These are phyloP conservation scores for Siniperca chuatsi DNA, from an alignment of 2,113 vertebrate genomes.

Conservation along the genomic window DNA sequence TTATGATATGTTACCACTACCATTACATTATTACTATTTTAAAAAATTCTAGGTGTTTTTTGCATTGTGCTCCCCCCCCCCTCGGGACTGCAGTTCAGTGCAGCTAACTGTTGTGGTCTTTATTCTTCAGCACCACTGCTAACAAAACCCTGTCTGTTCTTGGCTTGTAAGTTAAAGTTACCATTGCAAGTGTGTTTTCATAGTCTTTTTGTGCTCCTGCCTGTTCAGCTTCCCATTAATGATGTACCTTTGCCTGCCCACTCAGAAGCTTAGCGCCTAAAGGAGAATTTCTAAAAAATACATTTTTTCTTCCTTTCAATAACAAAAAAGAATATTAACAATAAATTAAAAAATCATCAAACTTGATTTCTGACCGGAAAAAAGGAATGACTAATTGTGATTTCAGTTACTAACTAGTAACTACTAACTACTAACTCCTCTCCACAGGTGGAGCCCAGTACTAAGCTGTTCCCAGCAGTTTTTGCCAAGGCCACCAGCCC, in stretches of 20 bases:
- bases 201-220: background rate
- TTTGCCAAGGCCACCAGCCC: slow-evolving; percentile 97
- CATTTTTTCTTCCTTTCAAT: background rate
- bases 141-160: background rate
- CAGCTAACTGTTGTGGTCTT: background rate
- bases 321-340: background rate
- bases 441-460: slow-evolving; percentile 94
- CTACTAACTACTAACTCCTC: background rate
- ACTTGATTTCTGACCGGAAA: background rate
- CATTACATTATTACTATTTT: too few species aligned
- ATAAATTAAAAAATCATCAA: background rate
- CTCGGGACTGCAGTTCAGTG: background rate
- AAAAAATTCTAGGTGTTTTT: too few species aligned
- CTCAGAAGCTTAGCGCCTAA: background rate
- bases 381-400: too few species aligned
- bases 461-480: slow-evolving; percentile 96
- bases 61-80: too few species aligned
- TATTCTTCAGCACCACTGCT: background rate
- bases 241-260: background rate
- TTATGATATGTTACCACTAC: too few species aligned
- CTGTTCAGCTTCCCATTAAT: background rate
- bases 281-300: background rate
- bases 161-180: too few species aligned
- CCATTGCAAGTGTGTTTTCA: background rate
- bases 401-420: background rate